Percentiles rank a stretch among this genome's conserved stretches.
Conservation (phyloP, 2,113 vertebrate species). For the Hydrochoerus hydrochaeris region DNA sequence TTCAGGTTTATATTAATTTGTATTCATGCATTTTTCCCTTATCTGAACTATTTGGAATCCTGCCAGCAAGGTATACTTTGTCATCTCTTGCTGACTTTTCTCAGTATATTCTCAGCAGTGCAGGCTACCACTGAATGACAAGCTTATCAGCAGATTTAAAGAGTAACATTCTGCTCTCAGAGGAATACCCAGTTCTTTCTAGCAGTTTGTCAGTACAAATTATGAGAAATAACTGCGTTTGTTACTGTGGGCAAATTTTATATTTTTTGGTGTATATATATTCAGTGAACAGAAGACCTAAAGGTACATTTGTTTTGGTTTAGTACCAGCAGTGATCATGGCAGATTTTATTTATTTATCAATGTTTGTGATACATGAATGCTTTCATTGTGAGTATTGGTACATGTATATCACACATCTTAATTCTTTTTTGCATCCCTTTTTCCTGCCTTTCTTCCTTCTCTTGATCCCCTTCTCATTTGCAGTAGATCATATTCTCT, state of each 20-base stretch:
- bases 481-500: not conserved
- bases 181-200: not conserved
- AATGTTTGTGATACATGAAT: not conserved
- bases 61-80: not conserved
- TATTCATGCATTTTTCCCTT: not conserved
- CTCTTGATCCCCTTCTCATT: not conserved
- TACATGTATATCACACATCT: not conserved
- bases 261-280: not conserved
- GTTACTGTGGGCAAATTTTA: slow-evolving; percentile 43
- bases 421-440: not conserved
- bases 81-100: not conserved
- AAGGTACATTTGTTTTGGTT: slow-evolving; percentile 30
- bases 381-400: not conserved
- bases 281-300: slow-evolving; percentile 26
- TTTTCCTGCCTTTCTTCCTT: not conserved
- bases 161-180: not conserved
- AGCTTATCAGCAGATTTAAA: not conserved
- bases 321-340: not conserved
- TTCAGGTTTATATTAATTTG: not conserved
- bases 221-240: not conserved
- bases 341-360: not conserved
- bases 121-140: not conserved
- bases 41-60: slow-evolving; percentile 9
- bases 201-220: not conserved
- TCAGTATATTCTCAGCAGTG: not conserved